Percentiles rank a stretch among this genome's conserved stretches.
phyloP scores from a whole-genome alignment of 2,113 vertebrate species.

The Ahaetulla prasina region DNA sequence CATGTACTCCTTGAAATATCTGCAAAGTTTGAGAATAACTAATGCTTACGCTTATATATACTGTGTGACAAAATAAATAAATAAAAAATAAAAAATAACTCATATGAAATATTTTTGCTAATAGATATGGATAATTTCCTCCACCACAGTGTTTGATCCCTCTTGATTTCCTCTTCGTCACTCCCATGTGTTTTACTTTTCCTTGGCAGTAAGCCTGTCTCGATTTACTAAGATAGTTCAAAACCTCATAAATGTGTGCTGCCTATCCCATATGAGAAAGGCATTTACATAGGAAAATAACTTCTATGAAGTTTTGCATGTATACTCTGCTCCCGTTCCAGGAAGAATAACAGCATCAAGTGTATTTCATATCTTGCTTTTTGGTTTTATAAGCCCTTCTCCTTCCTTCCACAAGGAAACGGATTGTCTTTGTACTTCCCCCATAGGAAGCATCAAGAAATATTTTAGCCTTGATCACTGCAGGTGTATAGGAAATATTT shows the following conservation, averaged over 20 bases:
- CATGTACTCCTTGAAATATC: neutral
- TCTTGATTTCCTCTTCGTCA: neutral
- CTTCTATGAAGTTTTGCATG: slow-evolving; percentile 1
- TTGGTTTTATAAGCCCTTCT: neutral
- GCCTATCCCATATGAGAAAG: neutral
- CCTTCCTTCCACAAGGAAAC: slow-evolving; percentile 6
- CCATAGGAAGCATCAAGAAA: slow-evolving; percentile 6
- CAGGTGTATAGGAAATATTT: slow-evolving; percentile 34
- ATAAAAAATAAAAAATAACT: too few relatives aligned
- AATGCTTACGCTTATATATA: too few relatives aligned
- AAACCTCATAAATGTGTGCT: neutral
- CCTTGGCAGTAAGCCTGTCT: neutral
- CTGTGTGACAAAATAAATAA: too few relatives aligned
- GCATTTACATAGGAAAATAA: slow-evolving; percentile 6
- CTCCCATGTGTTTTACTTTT: neutral
- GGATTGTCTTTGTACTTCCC: neutral
- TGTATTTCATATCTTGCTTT: neutral
- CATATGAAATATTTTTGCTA: neutral
- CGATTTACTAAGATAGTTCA: neutral
- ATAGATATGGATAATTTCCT: neutral
- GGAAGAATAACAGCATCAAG: neutral
- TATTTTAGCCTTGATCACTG: slow-evolving; percentile 27
- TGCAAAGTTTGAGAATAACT: neutral
- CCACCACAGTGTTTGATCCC: neutral
- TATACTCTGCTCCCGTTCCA: neutral